A percentile compares a stretch with the other conserved stretches of the same genome.
Evolutionary conservation across 2,888 invertebrate species (phyloP).

Genomic region (Catocala nupta): DNA sequence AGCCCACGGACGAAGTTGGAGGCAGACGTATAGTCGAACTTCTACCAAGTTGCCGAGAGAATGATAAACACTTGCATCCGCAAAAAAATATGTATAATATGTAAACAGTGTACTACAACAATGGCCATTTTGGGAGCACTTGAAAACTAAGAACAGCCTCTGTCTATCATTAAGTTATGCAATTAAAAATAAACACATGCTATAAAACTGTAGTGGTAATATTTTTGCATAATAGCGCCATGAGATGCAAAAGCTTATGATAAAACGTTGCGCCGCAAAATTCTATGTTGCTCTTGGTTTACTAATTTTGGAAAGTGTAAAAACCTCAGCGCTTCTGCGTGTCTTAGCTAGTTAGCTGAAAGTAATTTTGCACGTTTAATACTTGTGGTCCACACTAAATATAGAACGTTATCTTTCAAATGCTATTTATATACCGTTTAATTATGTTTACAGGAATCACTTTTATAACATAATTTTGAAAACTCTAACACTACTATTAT

Average conservation of each 20-base stretch:
- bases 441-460: no score
- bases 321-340: no score
- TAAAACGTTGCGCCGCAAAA: neutral
- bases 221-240: slow-evolving; percentile 1
- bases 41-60: slow-evolving; percentile 58
- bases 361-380: no score
- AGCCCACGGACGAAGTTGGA: slow-evolving; percentile 50
- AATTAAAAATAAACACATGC: slow-evolving; percentile 21
- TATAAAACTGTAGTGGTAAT: neutral
- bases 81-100: slow-evolving; percentile 14
- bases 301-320: no score
- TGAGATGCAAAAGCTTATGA: neutral
- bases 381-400: no score
- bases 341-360: no score
- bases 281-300: neutral
- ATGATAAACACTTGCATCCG: slow-evolving; percentile 62
- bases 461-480: no score
- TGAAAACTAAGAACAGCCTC: slow-evolving; percentile 7
- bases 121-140: slow-evolving; percentile 36
- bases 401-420: no score
- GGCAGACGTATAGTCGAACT: slow-evolving; percentile 67
- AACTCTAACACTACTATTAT: no score
- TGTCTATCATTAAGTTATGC: slow-evolving; percentile 4
- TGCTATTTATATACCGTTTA: no score
- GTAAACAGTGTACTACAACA: slow-evolving; percentile 18